These are phyloP conservation scores for Diuraphis noxia DNA, from an alignment of 1,140 invertebrate genomes.

Conservation along the genomic window DNA sequence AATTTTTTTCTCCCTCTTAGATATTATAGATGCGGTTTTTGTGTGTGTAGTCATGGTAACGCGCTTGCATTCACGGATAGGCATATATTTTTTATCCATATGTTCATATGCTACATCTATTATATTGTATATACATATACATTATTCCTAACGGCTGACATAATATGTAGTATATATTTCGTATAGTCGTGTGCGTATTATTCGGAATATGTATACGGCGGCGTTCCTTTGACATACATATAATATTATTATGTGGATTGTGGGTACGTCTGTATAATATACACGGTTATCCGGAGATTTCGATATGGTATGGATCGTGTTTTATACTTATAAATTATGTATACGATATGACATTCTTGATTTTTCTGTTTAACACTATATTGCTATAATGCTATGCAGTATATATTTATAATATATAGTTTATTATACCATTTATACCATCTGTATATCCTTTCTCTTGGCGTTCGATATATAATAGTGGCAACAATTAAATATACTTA, in stretches of 20 bases:
- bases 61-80: not conserved
- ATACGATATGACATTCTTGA: not conserved
- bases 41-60: conserved; percentile 5
- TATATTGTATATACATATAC: not conserved
- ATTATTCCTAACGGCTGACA: not conserved
- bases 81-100: not conserved
- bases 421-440: not conserved
- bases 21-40: not conserved
- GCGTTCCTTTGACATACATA: conserved; percentile 29
- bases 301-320: not conserved
- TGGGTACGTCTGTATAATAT: no score
- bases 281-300: conserved; percentile 4
- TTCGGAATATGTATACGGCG: not conserved
- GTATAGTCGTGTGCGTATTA: not conserved
- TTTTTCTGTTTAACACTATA: not conserved
- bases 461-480: not conserved
- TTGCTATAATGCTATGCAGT: not conserved
- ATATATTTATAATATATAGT: not conserved
- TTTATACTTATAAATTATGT: not conserved
- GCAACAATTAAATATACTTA: not conserved
- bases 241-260: no score
- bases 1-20: conserved; percentile 10
- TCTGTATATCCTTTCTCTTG: conserved; percentile 3
- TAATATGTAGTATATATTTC: not conserved
- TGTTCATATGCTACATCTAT: not conserved